Base-by-base conservation (phyloP, 1,140 invertebrate species). In the Drosophila lacteicornis region DNA sequence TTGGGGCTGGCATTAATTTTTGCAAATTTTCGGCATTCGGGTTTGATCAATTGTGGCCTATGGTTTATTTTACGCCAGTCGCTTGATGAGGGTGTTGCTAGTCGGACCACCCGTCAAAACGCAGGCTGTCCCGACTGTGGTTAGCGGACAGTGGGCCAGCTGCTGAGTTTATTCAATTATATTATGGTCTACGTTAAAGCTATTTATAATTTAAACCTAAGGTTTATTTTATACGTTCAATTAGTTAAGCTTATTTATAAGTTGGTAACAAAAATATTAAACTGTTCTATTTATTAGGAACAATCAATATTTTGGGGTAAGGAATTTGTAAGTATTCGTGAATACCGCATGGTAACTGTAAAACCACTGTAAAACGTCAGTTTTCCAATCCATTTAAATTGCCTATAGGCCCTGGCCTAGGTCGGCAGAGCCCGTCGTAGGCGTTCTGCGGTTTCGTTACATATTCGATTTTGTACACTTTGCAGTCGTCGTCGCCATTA, bases 381-480 rank as follows among this genome's bases (percentile, higher is more conserved):
- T 40, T 82, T 67, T 82, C 79, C 58, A 76, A 80, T 84, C 46
- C 50, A 71, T 77, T 79, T 59, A 82, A 79, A 63, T 68, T 25
- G 56, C 56, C 56, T 49, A 61, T 78, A 55, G 66, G 81, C 75
- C 68, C 22, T 25, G 22, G 22, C 22, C 22, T 25, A 65, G 81
- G 70, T 80, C 78, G 80, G 55, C 17, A 57, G 62, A 65, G 67
- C 57, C 42, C 57, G 57, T 65, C 63, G 79, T 74, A 88, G 83
- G 73, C 83, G 75, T 60, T 73, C 80, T 86, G 83, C 57, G 81
- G 80, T 79, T 88, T 81, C 78, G 80, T 90, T 88, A 81, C 84
- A 79, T 90, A 90, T 88, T 88, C 81, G 74, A 90, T 81, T 90
- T 85, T 84, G 85, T 79, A 71, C 68, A 88, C 84, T 88, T 88